Evolutionary conservation across 2,113 vertebrate species (phyloP).

Genomic region (Calonectris borealis): DNA sequence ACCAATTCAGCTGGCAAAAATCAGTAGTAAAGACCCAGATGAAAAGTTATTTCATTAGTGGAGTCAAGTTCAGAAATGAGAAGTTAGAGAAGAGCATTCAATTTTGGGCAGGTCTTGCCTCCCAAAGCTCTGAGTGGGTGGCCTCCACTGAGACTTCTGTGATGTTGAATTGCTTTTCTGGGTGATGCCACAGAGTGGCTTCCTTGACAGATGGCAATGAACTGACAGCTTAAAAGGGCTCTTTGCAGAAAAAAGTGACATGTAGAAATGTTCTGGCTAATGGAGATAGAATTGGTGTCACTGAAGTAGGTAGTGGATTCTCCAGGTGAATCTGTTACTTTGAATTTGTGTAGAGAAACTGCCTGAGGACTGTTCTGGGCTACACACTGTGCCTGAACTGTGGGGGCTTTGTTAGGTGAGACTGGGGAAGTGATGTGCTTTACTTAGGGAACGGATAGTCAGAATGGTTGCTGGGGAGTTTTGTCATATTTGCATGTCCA

Average conservation of each 20-base stretch:
- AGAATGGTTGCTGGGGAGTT: not conserved
- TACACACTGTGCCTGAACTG: not conserved
- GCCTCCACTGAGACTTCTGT: not conserved
- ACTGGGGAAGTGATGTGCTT: not conserved
- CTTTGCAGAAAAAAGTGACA: not conserved
- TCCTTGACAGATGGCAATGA: not conserved
- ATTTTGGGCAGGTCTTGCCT: not conserved
- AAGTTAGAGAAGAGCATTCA: not conserved
- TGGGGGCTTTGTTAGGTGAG: not conserved
- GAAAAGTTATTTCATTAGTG: not conserved
- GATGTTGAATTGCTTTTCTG: not conserved
- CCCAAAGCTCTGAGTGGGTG: not conserved
- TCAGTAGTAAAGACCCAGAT: not conserved
- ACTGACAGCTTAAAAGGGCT: not conserved
- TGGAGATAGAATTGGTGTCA: not conserved
- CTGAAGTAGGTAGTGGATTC: not conserved
- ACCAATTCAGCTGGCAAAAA: not conserved
- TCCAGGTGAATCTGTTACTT: not conserved
- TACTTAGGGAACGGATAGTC: not conserved
- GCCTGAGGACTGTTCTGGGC: not conserved
- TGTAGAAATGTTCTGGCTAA: not conserved
- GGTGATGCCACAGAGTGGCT: not conserved
- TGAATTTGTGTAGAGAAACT: not conserved
- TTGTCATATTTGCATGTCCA: not conserved
- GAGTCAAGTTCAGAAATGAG: not conserved